These are phyloP conservation scores for Hemiprocne comata DNA, from an alignment of 2,113 vertebrate species.

Conservation along the genomic window DNA sequence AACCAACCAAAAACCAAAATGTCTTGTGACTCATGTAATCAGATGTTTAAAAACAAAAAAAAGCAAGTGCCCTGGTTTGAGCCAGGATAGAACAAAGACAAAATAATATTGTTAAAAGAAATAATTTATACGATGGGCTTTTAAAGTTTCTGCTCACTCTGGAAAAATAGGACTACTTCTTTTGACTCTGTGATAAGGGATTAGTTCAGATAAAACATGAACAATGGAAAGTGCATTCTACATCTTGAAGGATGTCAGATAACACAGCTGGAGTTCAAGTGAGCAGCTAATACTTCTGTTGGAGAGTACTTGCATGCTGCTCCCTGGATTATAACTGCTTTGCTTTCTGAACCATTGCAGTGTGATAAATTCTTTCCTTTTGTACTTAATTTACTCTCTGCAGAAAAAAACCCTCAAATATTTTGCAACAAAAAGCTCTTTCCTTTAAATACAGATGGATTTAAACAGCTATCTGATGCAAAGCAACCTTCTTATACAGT, in stretches of 20 bases:
- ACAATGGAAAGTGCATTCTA: background rate
- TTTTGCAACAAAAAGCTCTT: background rate
- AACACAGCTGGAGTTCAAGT: background rate
- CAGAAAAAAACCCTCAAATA: background rate
- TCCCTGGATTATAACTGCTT: background rate
- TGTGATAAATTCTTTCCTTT: background rate
- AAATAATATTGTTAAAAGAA: background rate
- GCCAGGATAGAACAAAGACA: too few species aligned
- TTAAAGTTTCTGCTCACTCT: background rate
- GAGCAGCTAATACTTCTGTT: background rate
- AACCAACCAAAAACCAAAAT: background rate
- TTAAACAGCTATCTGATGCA: background rate
- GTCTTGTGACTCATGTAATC: background rate
- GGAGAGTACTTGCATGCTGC: background rate
- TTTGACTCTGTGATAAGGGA: background rate
- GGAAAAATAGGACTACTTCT: background rate
- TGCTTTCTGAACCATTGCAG: background rate
- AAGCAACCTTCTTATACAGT: background rate
- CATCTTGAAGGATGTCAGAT: background rate
- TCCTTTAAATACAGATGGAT: background rate
- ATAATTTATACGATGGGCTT: background rate
- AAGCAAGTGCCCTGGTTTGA: too few species aligned
- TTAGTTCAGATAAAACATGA: background rate
- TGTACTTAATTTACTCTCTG: background rate
- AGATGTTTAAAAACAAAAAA: background rate